phyloP scores from a whole-genome alignment of 2,113 vertebrate genomes.

The Centropus bengalensis region DNA sequence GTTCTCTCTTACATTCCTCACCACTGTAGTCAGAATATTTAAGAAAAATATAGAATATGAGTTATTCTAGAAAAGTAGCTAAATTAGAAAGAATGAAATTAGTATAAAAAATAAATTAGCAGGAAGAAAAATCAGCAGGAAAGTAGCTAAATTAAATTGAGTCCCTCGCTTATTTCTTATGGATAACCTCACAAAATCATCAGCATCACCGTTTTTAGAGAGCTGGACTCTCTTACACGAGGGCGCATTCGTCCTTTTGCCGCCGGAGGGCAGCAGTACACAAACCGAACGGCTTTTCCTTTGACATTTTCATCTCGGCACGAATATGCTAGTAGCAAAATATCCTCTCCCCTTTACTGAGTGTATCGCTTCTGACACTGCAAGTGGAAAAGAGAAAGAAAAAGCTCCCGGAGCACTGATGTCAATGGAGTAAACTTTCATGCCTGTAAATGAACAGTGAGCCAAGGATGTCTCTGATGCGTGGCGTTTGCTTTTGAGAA shows the following conservation, averaged over 20 bases:
- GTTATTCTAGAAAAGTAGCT: not conserved
- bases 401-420: not conserved
- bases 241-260: rapidly evolving
- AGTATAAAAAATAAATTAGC: too few relatives aligned
- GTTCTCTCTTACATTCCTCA: not conserved
- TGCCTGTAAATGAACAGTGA: not conserved
- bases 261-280: not conserved
- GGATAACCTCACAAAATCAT: not conserved
- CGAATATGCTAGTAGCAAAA: rapidly evolving
- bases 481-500: not conserved
- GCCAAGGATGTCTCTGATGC: not conserved
- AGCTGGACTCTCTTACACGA: rapidly evolving
- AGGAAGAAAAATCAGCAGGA: not conserved
- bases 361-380: rapidly evolving
- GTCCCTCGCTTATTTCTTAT: not conserved
- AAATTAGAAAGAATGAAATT: not conserved
- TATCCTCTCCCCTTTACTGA: not conserved
- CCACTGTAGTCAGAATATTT: not conserved
- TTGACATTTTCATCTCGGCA: rapidly evolving
- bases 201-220: rapidly evolving
- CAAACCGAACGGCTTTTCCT: rapidly evolving
- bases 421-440: not conserved
- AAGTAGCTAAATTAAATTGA: not conserved
- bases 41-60: not conserved
- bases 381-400: not conserved